Evolutionary conservation across 2,888 invertebrate species (phyloP), one percentile per base, ranked within the genome.

Genomic region (Piscicola geometra): DNA sequence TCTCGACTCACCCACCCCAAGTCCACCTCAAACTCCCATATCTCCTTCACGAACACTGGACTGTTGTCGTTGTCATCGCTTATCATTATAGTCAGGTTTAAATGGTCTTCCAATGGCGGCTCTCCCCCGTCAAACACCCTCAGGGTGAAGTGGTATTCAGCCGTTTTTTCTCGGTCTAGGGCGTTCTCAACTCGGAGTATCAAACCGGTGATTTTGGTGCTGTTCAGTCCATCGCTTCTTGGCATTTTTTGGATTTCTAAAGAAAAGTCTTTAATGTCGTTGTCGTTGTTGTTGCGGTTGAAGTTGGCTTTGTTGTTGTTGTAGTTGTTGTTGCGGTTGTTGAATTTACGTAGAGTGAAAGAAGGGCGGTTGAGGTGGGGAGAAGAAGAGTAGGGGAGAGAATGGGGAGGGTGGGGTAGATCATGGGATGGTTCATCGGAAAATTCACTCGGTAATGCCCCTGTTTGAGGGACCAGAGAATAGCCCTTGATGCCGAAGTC

Each of bases 401-500:
- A n/a, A 5, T 64, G 64, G 64, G 30, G 64, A 12, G 30, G 64
- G 5, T 64, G 64, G 25, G 5, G 64, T 12, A 9, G 64, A 21
- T n/a, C 5, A 64, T 64, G 30, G 25, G 64, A n/a, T 64, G n/a
- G 64, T 41, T 41, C 9, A 15, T 41, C 9, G 41, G 41, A 41
- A n/a, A n/a, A n/a, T n/a, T n/a, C n/a, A n/a, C n/a, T n/a, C n/a
- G n/a, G n/a, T n/a, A n/a, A 21, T 21, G 9, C 50, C 50, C 21
- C 50, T 15, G 21, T 47, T 15, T 9, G 50, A 21, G 50, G 50
- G 28, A 52, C 73, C 9, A 73, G n/a, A 15, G 35, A 64, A 30
- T 73, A 73, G 0, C 25, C 33, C 25, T 64, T 35, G 30, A 73
- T 30, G 21, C 73, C 73, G 21, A 35, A 64, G 25, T 35, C n/a